Evolutionary conservation across 1,140 invertebrate species (phyloP), one percentile per base, ranked within the genome.

Genomic region (Idris sp.): DNA sequence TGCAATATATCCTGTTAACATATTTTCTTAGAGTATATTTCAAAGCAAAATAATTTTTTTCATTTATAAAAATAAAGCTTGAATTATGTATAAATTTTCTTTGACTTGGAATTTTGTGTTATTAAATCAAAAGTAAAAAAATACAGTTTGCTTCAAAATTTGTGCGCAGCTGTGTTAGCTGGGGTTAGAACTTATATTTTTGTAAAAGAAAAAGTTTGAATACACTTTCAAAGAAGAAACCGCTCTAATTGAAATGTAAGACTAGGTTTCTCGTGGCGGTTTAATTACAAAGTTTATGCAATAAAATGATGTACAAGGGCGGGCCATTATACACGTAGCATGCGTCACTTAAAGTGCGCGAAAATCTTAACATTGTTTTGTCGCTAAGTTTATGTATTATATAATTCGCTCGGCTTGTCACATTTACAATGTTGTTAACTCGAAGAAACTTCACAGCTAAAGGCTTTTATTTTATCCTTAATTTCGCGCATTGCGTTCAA

Each of bases 221-320:
- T n/a, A 6, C 8, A 18, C 26, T 49, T 44, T 41, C 19, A 36
- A 33, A 41, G 9, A 35, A 68, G 53, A 59, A 36, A 15, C n/a
- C n/a, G 28, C 38, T 30, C 48, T 61, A 53, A 71, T 71, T 71
- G 61, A 71, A 71, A 71, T 61, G 56, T 71, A 61, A 53, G 46
- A 33, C 36, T 44, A 7, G 14, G 22, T 49, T n/a, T 56, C 43
- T 65, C 51, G 40, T 53, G 16, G 56, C 26, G 43, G 65, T 71
- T 71, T 53, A 71, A 71, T 71, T 61, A 71, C 48, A 22, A 71
- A 71, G 54, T 71, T 71, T 71, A 71, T 54, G 48, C 65, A 61
- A 71, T 61, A 71, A 69, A 71, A 71, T 61, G 48, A 6, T 61
- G 48, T 40, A 71, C 65, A 71, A 71, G 61, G 65, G 40, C 61